Evolutionary conservation across 2,113 vertebrate genomes (phyloP).

Genomic region (Indicator maculatus): DNA sequence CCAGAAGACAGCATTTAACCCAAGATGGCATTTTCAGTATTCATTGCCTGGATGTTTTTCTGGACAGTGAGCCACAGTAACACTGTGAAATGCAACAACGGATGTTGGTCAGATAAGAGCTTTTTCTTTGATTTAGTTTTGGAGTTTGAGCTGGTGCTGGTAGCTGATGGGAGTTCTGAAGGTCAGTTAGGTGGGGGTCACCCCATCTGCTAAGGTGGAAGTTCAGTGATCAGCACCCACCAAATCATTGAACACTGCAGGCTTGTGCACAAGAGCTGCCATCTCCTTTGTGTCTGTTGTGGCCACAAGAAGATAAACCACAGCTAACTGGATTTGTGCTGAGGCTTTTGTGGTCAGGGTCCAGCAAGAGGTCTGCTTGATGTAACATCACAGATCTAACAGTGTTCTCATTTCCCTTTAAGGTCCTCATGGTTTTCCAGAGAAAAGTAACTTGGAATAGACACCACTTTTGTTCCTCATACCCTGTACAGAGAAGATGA

Average conservation of each 20-base stretch:
- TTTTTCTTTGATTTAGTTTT: neutral
- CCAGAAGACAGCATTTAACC: neutral
- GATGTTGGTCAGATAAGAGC: neutral
- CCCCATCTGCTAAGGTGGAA: neutral
- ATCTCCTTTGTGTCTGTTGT: neutral
- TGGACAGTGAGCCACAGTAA: neutral
- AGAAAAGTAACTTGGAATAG: neutral
- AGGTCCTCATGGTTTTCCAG: neutral
- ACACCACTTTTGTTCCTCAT: accelerated
- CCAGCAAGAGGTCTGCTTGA: neutral
- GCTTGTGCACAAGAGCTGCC: neutral
- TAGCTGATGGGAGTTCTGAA: neutral
- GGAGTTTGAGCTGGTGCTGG: neutral
- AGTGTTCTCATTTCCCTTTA: neutral
- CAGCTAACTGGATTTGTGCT: neutral
- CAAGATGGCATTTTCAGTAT: neutral
- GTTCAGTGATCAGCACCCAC: neutral
- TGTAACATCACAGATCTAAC: accelerated
- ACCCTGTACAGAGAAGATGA: accelerated
- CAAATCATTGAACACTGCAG: neutral
- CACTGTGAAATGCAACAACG: accelerated
- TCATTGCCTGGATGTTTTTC: neutral
- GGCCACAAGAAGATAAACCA: neutral
- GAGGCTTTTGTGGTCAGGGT: neutral
- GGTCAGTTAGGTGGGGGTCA: neutral